Evolutionary conservation across 2,888 invertebrate genomes (phyloP).

Genomic region (Stictocephala bisonia): DNA sequence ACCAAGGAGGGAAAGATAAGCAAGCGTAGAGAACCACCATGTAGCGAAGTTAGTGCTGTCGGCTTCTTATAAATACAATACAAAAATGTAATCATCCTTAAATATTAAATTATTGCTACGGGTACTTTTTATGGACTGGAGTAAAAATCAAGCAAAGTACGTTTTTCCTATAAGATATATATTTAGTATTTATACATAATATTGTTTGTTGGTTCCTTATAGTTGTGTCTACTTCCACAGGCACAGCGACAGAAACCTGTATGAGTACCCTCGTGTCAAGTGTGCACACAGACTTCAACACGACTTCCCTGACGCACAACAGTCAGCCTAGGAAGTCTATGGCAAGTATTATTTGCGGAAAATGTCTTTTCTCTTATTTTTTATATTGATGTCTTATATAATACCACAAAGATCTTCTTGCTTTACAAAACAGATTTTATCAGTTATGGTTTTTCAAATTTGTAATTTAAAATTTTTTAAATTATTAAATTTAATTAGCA

Average conservation of each 20-base stretch:
- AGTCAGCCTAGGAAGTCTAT: background rate
- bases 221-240: background rate
- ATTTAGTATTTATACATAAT: background rate
- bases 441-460: background rate
- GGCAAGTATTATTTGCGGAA: background rate
- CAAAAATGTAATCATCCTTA: background rate
- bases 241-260: conserved; percentile 28
- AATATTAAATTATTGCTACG: no score
- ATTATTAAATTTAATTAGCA: no score
- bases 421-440: background rate
- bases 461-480: background rate
- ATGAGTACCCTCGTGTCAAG: conserved; percentile 42
- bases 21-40: no score
- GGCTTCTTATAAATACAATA: background rate
- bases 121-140: no score
- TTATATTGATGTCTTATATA: no score
- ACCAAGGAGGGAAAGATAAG: no score
- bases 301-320: background rate
- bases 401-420: no score
- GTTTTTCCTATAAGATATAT: no score
- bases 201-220: background rate
- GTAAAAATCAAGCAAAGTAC: no score
- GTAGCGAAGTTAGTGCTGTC: no score
- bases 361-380: no score
- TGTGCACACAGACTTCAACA: conserved; percentile 31